Evolutionary conservation across 2,113 vertebrate species (phyloP).

Genomic region (Oryzias javanicus): DNA sequence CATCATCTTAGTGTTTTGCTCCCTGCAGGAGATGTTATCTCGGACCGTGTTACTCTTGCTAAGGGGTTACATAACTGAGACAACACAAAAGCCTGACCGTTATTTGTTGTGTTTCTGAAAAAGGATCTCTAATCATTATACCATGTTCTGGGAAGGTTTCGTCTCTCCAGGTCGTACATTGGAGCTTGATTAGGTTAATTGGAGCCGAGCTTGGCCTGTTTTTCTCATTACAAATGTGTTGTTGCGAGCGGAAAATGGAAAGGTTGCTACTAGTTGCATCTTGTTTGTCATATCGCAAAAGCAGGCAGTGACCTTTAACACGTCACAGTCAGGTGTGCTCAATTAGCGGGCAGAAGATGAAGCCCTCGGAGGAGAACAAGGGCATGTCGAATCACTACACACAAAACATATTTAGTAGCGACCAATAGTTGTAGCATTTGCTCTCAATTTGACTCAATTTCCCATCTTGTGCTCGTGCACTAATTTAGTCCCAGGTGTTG

Average conservation of each 20-base stretch:
- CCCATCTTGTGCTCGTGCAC: slow-evolving; percentile 8
- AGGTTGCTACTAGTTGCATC: slow-evolving; percentile 19
- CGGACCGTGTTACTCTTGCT: slow-evolving; percentile 25
- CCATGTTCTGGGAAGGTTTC: slow-evolving; percentile 14
- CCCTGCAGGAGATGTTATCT: slow-evolving; percentile 18
- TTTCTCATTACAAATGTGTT: slow-evolving; percentile 7
- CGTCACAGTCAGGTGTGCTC: slow-evolving; percentile 42
- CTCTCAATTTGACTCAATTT: slow-evolving; percentile 25
- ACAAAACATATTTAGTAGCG: slow-evolving; percentile 39
- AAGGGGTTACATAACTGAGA: slow-evolving; percentile 32
- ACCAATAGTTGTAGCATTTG: slow-evolving; percentile 8
- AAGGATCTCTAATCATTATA: not conserved
- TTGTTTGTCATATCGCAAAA: slow-evolving; percentile 38
- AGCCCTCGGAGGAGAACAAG: slow-evolving; percentile 37
- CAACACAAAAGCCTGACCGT: slow-evolving; percentile 25
- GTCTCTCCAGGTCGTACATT: slow-evolving; percentile 1
- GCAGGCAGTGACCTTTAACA: slow-evolving; percentile 17
- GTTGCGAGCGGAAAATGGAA: slow-evolving; percentile 18
- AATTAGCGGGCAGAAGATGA: slow-evolving; percentile 40
- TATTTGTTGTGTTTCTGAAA: slow-evolving; percentile 5
- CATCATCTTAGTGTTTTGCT: slow-evolving; percentile 37
- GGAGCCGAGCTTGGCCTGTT: slow-evolving; percentile 3
- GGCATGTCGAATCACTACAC: slow-evolving; percentile 47
- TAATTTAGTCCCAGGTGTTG: slow-evolving; percentile 54
- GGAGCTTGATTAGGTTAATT: slow-evolving; percentile 11